Conservation (phyloP, 2,797 vertebrate species). For the Australoheros facetus region DNA sequence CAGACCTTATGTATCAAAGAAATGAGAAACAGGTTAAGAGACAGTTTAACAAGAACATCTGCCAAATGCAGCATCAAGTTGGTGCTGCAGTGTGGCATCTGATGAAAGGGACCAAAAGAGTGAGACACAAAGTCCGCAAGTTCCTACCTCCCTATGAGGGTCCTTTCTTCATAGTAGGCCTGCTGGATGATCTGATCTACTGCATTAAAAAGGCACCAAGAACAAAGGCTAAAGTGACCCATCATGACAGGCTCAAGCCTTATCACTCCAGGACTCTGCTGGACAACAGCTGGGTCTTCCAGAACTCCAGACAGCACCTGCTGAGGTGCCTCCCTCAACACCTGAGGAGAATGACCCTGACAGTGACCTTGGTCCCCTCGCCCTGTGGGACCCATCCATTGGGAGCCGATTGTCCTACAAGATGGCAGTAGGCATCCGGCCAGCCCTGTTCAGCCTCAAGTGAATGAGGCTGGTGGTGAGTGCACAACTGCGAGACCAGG, state of each 20-base stretch:
- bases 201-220: background rate
- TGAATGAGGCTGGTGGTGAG: too few species aligned
- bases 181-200: background rate
- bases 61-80: background rate
- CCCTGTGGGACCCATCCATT: background rate
- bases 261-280: too few species aligned
- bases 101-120: background rate
- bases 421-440: too few species aligned
- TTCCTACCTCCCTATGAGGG: background rate
- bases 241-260: too few species aligned
- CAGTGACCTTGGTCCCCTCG: fast-evolving
- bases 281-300: background rate
- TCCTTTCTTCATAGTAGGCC: background rate
- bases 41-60: background rate
- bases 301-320: background rate
- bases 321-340: background rate
- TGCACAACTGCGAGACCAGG: too few species aligned
- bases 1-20: too few species aligned
- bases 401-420: too few species aligned
- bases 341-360: fast-evolving
- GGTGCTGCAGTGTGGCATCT: background rate
- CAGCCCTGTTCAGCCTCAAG: too few species aligned
- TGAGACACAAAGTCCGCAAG: too few species aligned
- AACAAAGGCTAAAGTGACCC: background rate
- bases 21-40: background rate